These are phyloP conservation scores for Scaptomyza tumidula DNA, from an alignment of 2,888 invertebrate genomes.

Conservation along the genomic window DNA sequence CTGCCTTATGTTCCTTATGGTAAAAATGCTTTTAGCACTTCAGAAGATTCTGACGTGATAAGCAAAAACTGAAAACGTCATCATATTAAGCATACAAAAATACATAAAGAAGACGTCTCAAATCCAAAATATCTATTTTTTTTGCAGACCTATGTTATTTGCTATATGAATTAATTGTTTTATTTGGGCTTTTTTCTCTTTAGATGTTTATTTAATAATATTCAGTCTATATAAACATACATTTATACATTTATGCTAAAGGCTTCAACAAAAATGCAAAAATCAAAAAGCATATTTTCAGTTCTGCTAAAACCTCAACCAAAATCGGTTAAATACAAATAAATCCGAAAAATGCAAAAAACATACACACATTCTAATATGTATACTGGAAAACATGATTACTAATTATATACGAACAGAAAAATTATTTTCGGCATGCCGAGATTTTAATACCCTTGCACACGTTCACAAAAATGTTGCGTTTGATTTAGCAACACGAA, in stretches of 20 bases:
- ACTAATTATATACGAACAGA: slow-evolving; percentile 18
- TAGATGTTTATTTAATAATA: slow-evolving; percentile 69
- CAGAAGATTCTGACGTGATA: too few relatives aligned
- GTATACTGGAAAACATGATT: slow-evolving; percentile 26
- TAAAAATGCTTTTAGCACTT: too few relatives aligned
- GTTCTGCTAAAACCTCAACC: slow-evolving; percentile 62
- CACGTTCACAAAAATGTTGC: background rate
- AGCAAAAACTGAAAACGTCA: too few relatives aligned
- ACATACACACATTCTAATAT: slow-evolving; percentile 32
- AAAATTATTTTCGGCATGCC: slow-evolving; percentile 25
- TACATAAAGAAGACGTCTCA: too few relatives aligned
- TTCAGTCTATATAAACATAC: slow-evolving; percentile 79
- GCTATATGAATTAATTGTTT: slow-evolving; percentile 37
- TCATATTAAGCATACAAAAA: too few relatives aligned
- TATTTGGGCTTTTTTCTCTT: slow-evolving; percentile 27
- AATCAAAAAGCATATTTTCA: slow-evolving; percentile 60
- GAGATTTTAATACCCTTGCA: slow-evolving; percentile 29
- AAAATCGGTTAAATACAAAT: slow-evolving; percentile 47
- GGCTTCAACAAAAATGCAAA: slow-evolving; percentile 48
- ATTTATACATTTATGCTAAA: slow-evolving; percentile 76
- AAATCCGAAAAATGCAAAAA: slow-evolving; percentile 25
- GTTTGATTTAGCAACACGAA: background rate
- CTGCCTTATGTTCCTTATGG: too few relatives aligned
- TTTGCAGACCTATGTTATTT: slow-evolving; percentile 1
- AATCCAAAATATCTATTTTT: too few relatives aligned